phyloP scores from a whole-genome alignment of 1,140 invertebrate species.

The Pseudomyrmex gracilis region DNA sequence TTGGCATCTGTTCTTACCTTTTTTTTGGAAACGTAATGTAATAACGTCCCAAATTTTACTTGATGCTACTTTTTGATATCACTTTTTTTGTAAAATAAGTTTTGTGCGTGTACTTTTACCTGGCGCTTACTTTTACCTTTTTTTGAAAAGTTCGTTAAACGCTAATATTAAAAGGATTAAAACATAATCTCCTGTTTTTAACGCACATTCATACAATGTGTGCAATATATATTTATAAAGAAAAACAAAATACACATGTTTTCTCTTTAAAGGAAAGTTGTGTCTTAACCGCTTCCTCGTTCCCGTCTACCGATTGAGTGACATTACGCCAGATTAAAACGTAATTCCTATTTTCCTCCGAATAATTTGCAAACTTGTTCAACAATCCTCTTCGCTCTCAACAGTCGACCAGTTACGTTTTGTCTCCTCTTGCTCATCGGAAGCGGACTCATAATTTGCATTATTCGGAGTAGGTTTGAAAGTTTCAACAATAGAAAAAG shows the following conservation, averaged over 20 bases:
- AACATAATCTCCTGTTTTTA: too few species aligned
- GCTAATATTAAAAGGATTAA: neutral
- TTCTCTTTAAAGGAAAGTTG: constrained; percentile 18
- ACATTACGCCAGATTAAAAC: constrained; percentile 31
- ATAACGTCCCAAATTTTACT: too few species aligned
- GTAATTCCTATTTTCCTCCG: constrained; percentile 54
- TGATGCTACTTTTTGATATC: too few species aligned
- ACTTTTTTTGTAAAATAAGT: too few species aligned
- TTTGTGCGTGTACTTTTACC: too few species aligned
- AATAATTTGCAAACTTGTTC: constrained; percentile 56
- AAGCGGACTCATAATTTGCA: constrained; percentile 58
- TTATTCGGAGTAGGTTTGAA: constrained; percentile 61
- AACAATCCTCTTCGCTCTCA: constrained; percentile 46
- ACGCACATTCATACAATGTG: neutral
- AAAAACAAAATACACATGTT: neutral
- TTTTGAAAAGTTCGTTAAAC: too few species aligned
- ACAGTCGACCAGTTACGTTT: constrained; percentile 11
- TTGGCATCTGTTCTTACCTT: too few species aligned
- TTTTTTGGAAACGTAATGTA: too few species aligned
- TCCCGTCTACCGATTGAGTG: constrained; percentile 33
- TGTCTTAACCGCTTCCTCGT: constrained; percentile 40
- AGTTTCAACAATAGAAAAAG: constrained; percentile 61
- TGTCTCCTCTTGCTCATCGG: constrained; percentile 4
- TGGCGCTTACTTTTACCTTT: too few species aligned
- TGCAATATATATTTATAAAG: neutral